Evolutionary conservation across 2,113 vertebrate genomes (phyloP).

Genomic region (Australoheros scitulus): DNA sequence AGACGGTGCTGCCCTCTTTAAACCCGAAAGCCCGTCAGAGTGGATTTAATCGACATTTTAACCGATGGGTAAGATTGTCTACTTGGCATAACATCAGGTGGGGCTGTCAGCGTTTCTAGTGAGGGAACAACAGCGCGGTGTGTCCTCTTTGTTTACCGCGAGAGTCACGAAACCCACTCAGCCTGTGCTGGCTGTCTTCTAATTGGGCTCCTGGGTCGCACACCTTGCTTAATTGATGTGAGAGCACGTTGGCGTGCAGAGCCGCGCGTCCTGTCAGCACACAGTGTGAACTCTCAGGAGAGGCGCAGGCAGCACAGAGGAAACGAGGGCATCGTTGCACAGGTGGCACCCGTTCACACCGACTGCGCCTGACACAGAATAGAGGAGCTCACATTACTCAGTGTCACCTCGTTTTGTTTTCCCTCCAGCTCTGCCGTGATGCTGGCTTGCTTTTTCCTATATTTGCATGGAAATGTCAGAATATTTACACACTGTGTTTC

Average conservation of each 20-base stretch:
- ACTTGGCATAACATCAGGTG: neutral
- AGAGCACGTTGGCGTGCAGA: neutral
- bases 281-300: neutral
- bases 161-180: neutral
- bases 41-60: neutral
- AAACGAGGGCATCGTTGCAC: slow-evolving; percentile 11
- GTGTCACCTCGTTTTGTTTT: slow-evolving; percentile 5
- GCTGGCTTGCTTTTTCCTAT: accelerated
- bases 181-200: neutral
- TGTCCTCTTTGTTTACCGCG: slow-evolving; percentile 16
- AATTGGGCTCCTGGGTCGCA: slow-evolving; percentile 20
- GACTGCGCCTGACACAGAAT: neutral
- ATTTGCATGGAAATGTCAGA: neutral
- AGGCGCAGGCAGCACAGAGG: neutral
- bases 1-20: neutral
- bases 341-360: slow-evolving; percentile 29
- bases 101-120: neutral
- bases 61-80: neutral
- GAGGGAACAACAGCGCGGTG: neutral
- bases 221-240: slow-evolving; percentile 33
- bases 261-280: neutral
- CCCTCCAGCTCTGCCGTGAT: neutral
- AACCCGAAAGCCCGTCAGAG: neutral
- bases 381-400: slow-evolving; percentile 13
- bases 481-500: neutral